Base-by-base conservation (phyloP, 1,140 invertebrate species). In the Aphelinus atriplicis region DNA sequence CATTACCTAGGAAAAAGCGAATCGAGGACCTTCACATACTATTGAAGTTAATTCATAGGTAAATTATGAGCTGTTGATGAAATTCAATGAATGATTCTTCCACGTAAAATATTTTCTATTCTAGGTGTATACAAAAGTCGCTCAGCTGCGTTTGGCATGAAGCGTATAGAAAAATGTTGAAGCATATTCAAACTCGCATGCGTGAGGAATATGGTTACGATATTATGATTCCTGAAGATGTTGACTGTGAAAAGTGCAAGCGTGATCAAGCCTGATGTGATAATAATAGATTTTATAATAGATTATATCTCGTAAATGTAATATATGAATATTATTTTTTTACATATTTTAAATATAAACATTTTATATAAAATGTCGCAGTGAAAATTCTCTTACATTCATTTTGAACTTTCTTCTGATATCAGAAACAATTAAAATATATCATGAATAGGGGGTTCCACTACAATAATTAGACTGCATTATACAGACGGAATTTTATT, bases 31-130 rank as follows among this genome's bases (percentile, higher is more conserved):
- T 88, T 63, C 82, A 86, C 61, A 60, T 83, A 70, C 78, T 87
- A 62, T 79, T 88, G 47, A 86, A 87, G 77, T 86, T 83, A 65
- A 83, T 88, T 81, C 80, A 87, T 69, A 87, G 86, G 87, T 87
- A 82, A 71, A 51, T 42, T 69, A 58, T 65, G 47, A 56, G 47
- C 4, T 60, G 26, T 61, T 63, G 1, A 60, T 7, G 3, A 60
- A 60, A 7, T 60, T 60, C 4, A n/a, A 60, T 9, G 4, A 60
- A 60, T 7, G n/a, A n/a, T 60, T 60, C 58, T 60, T 60, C n/a
- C 3, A 60, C 42, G 9, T 60, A 60, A 43, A 9, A 60, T 9
- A 10, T 26, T 26, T 26, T 26, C 26, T 26, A 26, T 71, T 72
- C 3, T 48, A 76, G 75, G 53, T 68, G 53, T 63, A 63, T 76